phyloP scores from a whole-genome alignment of 2,113 vertebrate species.

The Calyptomena viridis region DNA sequence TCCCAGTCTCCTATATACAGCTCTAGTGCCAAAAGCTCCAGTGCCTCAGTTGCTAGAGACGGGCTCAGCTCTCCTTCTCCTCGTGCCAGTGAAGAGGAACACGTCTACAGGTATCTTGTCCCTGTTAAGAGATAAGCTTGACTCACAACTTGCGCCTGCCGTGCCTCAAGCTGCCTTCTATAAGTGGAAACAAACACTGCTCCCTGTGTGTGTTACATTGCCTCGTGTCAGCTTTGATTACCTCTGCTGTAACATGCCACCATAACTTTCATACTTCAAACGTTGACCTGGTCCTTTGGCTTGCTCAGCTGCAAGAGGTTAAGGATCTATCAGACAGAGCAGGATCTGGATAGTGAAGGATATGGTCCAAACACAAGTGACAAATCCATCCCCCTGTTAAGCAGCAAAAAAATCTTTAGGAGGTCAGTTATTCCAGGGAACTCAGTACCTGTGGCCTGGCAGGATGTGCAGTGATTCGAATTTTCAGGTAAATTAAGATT shows the following conservation, averaged over 20 bases:
- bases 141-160: not conserved
- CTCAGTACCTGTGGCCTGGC: not conserved
- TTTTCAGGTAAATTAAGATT: not conserved
- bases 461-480: not conserved
- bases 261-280: not conserved
- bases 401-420: not conserved
- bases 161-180: not conserved
- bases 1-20: slow-evolving; percentile 73
- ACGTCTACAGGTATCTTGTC: slow-evolving; percentile 90
- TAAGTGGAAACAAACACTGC: not conserved
- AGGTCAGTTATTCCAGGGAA: not conserved
- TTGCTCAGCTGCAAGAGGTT: not conserved
- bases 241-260: not conserved
- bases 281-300: not conserved
- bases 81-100: slow-evolving; percentile 87
- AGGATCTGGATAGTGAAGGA: not conserved
- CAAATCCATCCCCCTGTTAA: not conserved
- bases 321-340: not conserved
- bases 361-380: not conserved
- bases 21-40: slow-evolving; percentile 78
- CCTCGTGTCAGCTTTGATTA: not conserved
- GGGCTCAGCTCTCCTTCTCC: slow-evolving; percentile 75
- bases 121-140: not conserved
- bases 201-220: not conserved
- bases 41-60: slow-evolving; percentile 78